Base-by-base conservation (phyloP, 2,113 vertebrate species). In the Ceratotherium simum region DNA sequence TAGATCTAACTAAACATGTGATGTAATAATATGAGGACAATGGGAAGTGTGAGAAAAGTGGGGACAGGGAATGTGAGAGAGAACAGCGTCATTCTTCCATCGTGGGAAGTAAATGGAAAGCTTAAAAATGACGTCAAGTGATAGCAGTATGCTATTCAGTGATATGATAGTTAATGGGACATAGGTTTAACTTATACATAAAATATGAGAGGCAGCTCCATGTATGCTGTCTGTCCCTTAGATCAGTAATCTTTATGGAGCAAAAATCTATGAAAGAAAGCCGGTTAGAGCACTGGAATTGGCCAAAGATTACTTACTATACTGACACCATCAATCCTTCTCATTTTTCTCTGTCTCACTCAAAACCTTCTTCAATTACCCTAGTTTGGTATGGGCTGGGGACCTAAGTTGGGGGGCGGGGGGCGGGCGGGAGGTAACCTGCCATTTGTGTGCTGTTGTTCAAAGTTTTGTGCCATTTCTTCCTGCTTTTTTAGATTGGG, bases 401-500 rank as follows among this genome's bases (percentile, higher is more conserved):
- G 4, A 42, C 56, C 65, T 84, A 79, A 87, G 5, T 67, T 79
- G 27, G 48, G 51, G 25, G 2, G 33, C 17, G 48, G 36, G 20
- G 2, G 36, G 2, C 42, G 5, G 42, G 42, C 42, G 29, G 42
- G 67, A 81, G 33, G 36, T 56, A 95, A 51, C 10, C 42, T 89
- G 39, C 31, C 25, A 46, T 17, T 76, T 90, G 23, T 17, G 6
- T 89, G 14, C 46, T 95, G 2, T n/a, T 78, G 1, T 81, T 97
- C 62, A 70, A 48, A 94, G 16, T 90, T 90, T 56, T 94, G 14
- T 78, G 20, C 29, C 42, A 58, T 90, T 82, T 94, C 3, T 8
- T 75, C 60, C 0, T 98, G 42, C 93, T 91, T 78, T 93, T 23
- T 90, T 94, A 99, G 98, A 98, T 72, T 70, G 56, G 97, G 88